phyloP scores from a whole-genome alignment of 1,140 invertebrate genomes.

The Mycetomoellerius zeteki region DNA sequence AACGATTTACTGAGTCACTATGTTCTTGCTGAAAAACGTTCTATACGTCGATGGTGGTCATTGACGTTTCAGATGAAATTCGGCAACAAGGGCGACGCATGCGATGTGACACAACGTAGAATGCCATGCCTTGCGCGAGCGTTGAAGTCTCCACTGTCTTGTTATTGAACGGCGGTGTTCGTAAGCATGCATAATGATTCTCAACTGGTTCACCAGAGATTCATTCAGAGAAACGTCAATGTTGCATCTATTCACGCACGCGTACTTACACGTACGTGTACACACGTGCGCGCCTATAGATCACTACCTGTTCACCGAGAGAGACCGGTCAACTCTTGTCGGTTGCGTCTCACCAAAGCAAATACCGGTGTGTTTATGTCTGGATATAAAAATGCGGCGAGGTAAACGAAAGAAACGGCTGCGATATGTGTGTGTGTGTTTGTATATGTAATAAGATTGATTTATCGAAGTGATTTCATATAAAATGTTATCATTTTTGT shows the following conservation, averaged over 20 bases:
- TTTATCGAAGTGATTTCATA: slow-evolving; percentile 12
- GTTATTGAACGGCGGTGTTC: slow-evolving; percentile 68
- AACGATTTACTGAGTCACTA: no score
- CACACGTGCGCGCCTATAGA: slow-evolving; percentile 27
- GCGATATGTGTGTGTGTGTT: background rate
- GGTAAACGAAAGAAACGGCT: slow-evolving; percentile 11
- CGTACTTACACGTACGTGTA: background rate
- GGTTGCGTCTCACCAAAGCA: slow-evolving; percentile 40
- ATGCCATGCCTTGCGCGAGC: slow-evolving; percentile 28
- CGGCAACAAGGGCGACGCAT: background rate
- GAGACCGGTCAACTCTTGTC: slow-evolving; percentile 51
- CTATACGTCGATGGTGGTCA: no score
- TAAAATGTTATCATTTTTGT: background rate
- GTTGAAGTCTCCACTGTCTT: slow-evolving; percentile 77
- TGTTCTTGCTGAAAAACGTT: no score
- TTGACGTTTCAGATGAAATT: slow-evolving; percentile 61
- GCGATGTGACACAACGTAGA: background rate
- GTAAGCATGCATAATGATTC: slow-evolving; percentile 76
- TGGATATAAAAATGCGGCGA: slow-evolving; percentile 48
- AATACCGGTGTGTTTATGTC: slow-evolving; percentile 55
- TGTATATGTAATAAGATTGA: slow-evolving; percentile 25
- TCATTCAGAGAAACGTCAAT: slow-evolving; percentile 77
- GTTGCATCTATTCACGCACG: slow-evolving; percentile 63
- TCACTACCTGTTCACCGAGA: slow-evolving; percentile 53
- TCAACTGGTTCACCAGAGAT: slow-evolving; percentile 78